phyloP scores from a whole-genome alignment of 2,113 vertebrate genomes.

The Sorex araneus region DNA sequence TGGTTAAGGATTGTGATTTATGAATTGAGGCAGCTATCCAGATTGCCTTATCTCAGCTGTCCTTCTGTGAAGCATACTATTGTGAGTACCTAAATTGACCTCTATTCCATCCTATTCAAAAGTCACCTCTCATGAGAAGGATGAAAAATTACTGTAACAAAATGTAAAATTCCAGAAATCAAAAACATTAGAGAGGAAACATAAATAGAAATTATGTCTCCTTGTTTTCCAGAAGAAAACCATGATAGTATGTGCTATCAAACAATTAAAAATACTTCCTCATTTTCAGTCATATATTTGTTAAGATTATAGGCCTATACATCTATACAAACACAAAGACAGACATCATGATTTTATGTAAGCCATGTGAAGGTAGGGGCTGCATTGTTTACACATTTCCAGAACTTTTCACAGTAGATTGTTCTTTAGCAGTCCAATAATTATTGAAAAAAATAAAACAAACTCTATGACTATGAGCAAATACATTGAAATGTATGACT shows the following conservation, averaged over 20 bases:
- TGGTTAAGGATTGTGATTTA: constrained; percentile 75
- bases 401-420: background rate
- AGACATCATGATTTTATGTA: background rate
- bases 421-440: background rate
- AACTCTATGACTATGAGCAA: background rate
- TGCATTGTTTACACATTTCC: background rate
- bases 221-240: constrained; percentile 47
- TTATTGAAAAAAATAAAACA: background rate
- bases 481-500: background rate
- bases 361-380: background rate
- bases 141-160: constrained; percentile 36
- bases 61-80: constrained; percentile 59
- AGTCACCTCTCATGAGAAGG: background rate
- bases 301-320: background rate
- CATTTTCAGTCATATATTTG: background rate
- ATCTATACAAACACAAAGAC: background rate
- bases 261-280: constrained; percentile 23
- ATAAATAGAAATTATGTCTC: constrained; percentile 18
- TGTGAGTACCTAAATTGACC: constrained; percentile 56
- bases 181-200: constrained; percentile 36
- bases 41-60: constrained; percentile 72
- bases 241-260: constrained; percentile 22
- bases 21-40: constrained; percentile 73
- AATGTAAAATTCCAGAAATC: constrained; percentile 54
- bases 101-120: constrained; percentile 58